These are phyloP conservation scores for Halichoerus grypus DNA, from an alignment of 2,113 vertebrate species.

Conservation along the genomic window DNA sequence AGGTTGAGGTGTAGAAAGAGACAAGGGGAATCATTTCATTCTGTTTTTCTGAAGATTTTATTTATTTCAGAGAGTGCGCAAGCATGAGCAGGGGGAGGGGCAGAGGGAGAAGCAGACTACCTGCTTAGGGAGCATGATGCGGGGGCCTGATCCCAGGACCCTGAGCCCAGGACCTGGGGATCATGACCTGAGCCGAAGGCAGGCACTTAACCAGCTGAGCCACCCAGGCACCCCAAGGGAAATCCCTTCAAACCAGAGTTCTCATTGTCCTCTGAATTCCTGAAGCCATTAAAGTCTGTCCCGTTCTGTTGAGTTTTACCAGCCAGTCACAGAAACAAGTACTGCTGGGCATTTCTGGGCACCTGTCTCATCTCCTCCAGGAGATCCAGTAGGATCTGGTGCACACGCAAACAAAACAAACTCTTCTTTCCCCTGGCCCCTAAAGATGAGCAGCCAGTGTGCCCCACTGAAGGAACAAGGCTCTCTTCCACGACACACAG, in stretches of 20 bases:
- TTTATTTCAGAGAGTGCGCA: neutral
- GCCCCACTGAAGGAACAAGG: neutral
- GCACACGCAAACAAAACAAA: neutral
- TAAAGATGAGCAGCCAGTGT: neutral
- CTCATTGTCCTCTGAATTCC: neutral
- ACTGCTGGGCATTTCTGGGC: neutral
- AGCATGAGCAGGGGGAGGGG: neutral
- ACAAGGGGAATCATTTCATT: neutral
- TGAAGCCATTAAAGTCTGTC: neutral
- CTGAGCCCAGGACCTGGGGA: neutral
- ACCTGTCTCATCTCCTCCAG: neutral
- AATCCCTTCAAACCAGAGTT: neutral
- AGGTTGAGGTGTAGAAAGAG: neutral
- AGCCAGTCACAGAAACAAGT: neutral
- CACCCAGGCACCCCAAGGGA: neutral
- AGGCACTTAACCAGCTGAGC: neutral
- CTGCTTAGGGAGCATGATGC: neutral
- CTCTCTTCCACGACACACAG: rapidly evolving
- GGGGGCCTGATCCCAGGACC: too few species aligned
- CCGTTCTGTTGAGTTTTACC: neutral
- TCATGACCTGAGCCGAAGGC: neutral
- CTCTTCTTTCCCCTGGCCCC: neutral
- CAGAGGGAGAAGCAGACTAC: neutral
- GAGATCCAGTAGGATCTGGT: neutral
- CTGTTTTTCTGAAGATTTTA: neutral